phyloP scores from a whole-genome alignment of 92 coral and sea anemone species.

The Palythoa heliodiscus region DNA sequence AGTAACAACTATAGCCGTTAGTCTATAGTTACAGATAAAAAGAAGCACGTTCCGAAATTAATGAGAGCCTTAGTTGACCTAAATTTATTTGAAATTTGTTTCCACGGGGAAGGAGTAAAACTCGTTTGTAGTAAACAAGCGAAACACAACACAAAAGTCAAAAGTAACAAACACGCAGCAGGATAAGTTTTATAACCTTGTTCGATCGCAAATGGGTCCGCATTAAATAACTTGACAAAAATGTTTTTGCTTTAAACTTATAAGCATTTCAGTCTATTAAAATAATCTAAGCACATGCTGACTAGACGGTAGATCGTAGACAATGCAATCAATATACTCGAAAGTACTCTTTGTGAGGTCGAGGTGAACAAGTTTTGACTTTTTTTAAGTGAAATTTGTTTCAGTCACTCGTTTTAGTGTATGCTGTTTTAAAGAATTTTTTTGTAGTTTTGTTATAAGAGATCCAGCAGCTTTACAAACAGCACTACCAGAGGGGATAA shows the following conservation, averaged over 20 bases:
- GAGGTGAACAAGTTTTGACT: conserved; percentile 5
- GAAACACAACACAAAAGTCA: too few relatives aligned
- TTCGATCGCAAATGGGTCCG: too few relatives aligned
- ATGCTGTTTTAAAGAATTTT: neutral
- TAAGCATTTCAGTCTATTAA: neutral
- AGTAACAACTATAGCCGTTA: neutral
- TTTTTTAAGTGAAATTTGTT: neutral
- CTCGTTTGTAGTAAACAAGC: too few relatives aligned
- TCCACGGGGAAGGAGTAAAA: too few relatives aligned
- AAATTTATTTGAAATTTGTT: neutral
- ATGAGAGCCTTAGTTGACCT: neutral
- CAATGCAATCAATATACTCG: neutral
- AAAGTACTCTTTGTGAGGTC: conserved; percentile 12
- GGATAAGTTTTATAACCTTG: too few relatives aligned
- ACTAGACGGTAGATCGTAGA: neutral
- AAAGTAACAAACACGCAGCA: too few relatives aligned
- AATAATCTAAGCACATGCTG: neutral
- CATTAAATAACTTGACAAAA: too few relatives aligned
- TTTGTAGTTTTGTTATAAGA: neutral
- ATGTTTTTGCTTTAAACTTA: too few relatives aligned
- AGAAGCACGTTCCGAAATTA: neutral
- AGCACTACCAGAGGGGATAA: too few relatives aligned
- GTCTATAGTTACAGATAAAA: neutral
- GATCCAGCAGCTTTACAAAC: neutral
- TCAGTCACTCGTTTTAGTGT: neutral